A percentile compares a stretch with the other conserved stretches of the same genome.
These are phyloP conservation scores for Drosophila ironensis DNA, from an alignment of 1,140 invertebrate species.

Conservation along the genomic window DNA sequence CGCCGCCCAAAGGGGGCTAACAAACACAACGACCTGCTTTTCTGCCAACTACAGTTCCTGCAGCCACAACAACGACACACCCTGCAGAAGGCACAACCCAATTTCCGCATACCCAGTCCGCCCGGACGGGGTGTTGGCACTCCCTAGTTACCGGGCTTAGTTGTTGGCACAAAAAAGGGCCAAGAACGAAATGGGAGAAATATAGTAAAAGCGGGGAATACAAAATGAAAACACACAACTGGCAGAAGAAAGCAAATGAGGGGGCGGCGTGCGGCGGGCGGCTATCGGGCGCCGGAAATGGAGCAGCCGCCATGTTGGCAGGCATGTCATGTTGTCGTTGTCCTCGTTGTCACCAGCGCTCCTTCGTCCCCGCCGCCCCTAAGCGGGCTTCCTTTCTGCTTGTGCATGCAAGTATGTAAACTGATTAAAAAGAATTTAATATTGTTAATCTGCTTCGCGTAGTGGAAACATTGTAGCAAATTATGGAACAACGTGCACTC, in stretches of 20 bases:
- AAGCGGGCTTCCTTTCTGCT: constrained; percentile 51
- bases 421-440: constrained; percentile 79
- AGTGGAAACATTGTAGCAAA: constrained; percentile 57
- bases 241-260: constrained; percentile 15
- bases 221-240: constrained; percentile 11
- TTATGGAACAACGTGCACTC: constrained; percentile 21
- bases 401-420: constrained; percentile 75
- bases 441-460: constrained; percentile 75
- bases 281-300: constrained; percentile 56
- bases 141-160: constrained; percentile 43
- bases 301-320: constrained; percentile 70
- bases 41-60: constrained; percentile 27
- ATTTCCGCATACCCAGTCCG: constrained; percentile 17
- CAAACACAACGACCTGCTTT: constrained; percentile 60
- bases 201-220: neutral
- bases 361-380: constrained; percentile 1
- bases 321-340: constrained; percentile 47
- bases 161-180: constrained; percentile 45
- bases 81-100: constrained; percentile 31
- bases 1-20: constrained; percentile 21
- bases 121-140: constrained; percentile 25
- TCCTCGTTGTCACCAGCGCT: constrained; percentile 12
- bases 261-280: too few species aligned
- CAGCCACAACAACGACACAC: constrained; percentile 62
- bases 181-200: constrained; percentile 23